phyloP scores from a whole-genome alignment of 2,113 vertebrate genomes.

The Cyprinodon variegatus region DNA sequence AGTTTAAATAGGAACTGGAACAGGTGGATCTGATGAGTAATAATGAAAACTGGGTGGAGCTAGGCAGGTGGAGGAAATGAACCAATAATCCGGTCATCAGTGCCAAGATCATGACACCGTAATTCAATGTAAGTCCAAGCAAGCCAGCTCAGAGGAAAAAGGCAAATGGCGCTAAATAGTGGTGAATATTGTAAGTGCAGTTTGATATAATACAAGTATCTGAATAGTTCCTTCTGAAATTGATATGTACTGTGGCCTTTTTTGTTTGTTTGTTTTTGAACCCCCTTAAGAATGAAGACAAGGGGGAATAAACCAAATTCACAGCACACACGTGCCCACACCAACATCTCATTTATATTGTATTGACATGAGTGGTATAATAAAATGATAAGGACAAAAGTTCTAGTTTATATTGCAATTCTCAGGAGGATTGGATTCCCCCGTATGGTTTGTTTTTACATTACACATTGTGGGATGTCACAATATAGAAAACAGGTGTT shows the following conservation, averaged over 20 bases:
- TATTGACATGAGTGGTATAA: not conserved
- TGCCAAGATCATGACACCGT: no score
- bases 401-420: not conserved
- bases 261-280: not conserved
- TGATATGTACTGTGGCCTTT: not conserved
- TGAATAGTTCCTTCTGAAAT: not conserved
- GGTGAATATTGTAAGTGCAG: no score
- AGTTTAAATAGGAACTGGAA: no score
- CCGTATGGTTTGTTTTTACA: conserved; percentile 5
- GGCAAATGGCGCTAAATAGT: no score
- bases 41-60: no score
- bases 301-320: not conserved
- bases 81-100: no score
- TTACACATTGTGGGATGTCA: not conserved
- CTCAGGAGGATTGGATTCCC: conserved; percentile 4
- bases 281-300: not conserved
- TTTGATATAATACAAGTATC: no score
- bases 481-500: not conserved
- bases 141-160: no score
- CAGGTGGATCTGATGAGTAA: no score
- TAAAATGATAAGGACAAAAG: not conserved
- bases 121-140: no score
- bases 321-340: not conserved
- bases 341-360: not conserved
- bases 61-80: no score